Conservation (phyloP, 2,888 invertebrate species). For the Lasioglossum morio region DNA sequence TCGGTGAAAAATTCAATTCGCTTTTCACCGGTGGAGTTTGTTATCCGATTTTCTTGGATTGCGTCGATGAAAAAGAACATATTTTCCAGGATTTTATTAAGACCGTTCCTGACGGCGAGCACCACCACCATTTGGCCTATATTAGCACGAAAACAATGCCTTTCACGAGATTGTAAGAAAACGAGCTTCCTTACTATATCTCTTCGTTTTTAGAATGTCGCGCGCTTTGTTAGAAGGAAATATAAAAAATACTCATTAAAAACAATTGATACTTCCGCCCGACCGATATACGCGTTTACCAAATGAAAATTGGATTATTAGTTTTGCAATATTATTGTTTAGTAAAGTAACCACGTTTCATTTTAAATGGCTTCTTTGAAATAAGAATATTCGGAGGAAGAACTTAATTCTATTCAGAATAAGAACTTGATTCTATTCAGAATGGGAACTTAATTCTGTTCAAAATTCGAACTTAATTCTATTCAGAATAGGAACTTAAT, state of each 20-base stretch:
- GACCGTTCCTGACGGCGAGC: neutral
- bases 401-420: too few relatives aligned
- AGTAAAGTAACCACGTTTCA: too few relatives aligned
- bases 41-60: constrained; percentile 11
- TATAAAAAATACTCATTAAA: constrained; percentile 1
- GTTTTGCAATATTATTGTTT: too few relatives aligned
- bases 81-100: constrained; percentile 47
- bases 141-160: constrained; percentile 37
- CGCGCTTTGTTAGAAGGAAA: neutral
- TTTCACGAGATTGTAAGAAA: constrained; percentile 5
- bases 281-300: neutral
- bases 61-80: constrained; percentile 27
- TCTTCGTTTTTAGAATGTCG: neutral
- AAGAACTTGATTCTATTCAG: too few relatives aligned
- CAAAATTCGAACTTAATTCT: too few relatives aligned
- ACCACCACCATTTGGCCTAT: constrained; percentile 36
- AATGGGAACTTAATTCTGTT: too few relatives aligned
- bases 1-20: constrained; percentile 38
- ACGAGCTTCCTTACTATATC: neutral
- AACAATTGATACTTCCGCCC: neutral
- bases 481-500: too few relatives aligned
- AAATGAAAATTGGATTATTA: too few relatives aligned
- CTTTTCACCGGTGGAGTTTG: neutral
- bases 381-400: too few relatives aligned
- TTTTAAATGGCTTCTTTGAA: too few relatives aligned